Evolutionary conservation across 2,797 vertebrate genomes (phyloP).

Genomic region (Buceros bicornis): DNA sequence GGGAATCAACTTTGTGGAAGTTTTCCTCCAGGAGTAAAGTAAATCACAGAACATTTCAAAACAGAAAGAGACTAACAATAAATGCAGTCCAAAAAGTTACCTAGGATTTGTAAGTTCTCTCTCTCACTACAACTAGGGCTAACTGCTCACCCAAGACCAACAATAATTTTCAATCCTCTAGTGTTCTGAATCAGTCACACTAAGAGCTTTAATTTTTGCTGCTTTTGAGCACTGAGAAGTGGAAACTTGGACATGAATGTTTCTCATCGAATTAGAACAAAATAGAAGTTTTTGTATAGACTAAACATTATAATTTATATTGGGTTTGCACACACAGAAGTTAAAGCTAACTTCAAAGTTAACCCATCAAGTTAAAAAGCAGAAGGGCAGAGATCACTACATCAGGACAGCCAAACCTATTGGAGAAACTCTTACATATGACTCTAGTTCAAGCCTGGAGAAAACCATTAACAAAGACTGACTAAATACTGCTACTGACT

Average conservation of each 20-base stretch:
- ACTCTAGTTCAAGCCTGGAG: not conserved
- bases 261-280: not conserved
- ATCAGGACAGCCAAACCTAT: not conserved
- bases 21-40: not conserved
- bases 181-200: not conserved
- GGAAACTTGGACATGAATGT: not conserved
- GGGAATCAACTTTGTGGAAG: not conserved
- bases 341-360: not conserved
- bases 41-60: not conserved
- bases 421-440: not conserved
- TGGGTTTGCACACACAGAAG: not conserved
- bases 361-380: not conserved
- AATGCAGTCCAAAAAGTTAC: not conserved
- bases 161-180: not conserved
- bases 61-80: not conserved
- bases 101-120: not conserved
- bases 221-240: not conserved
- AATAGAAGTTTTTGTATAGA: not conserved
- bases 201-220: constrained; percentile 4
- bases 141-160: not conserved
- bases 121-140: not conserved
- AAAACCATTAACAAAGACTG: not conserved
- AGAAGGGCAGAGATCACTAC: not conserved
- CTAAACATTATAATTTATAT: not conserved
- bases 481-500: not conserved